A percentile compares a stretch with the other conserved stretches of the same genome.
phyloP scores from a whole-genome alignment of 2,113 vertebrate species.

The Oreochromis tanganicae region DNA sequence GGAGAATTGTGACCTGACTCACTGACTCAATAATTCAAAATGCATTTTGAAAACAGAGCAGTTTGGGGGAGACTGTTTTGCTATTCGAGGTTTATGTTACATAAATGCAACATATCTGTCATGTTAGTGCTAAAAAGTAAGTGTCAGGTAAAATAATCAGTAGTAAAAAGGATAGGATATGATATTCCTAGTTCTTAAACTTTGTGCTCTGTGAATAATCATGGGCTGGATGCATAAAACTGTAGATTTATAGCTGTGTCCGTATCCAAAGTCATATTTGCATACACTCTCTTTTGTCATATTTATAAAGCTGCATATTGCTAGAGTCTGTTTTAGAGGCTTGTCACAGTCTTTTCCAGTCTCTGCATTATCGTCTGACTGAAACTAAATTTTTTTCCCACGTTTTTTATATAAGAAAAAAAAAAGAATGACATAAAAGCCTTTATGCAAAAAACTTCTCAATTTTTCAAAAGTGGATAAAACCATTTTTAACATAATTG shows the following conservation, averaged over 20 bases:
- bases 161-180: not conserved
- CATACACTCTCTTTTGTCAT: not conserved
- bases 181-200: not conserved
- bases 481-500: not conserved
- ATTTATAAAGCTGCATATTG: not conserved
- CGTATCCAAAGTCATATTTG: not conserved
- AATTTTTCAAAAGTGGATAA: not conserved
- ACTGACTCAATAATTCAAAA: not conserved
- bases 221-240: not conserved
- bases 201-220: not conserved
- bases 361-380: not conserved
- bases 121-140: not conserved
- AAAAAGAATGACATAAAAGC: not conserved
- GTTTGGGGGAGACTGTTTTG: not conserved
- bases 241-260: not conserved
- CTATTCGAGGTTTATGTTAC: not conserved
- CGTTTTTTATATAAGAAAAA: not conserved
- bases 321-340: not conserved
- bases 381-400: not conserved
- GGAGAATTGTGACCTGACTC: not conserved
- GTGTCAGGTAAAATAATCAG: not conserved
- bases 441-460: not conserved
- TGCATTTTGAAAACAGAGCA: not conserved
- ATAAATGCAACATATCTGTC: not conserved
- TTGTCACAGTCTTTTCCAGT: not conserved